Percentiles rank a stretch among this genome's conserved stretches.
phyloP scores from a whole-genome alignment of 2,797 vertebrate species.

The Apogon hyalosoma region DNA sequence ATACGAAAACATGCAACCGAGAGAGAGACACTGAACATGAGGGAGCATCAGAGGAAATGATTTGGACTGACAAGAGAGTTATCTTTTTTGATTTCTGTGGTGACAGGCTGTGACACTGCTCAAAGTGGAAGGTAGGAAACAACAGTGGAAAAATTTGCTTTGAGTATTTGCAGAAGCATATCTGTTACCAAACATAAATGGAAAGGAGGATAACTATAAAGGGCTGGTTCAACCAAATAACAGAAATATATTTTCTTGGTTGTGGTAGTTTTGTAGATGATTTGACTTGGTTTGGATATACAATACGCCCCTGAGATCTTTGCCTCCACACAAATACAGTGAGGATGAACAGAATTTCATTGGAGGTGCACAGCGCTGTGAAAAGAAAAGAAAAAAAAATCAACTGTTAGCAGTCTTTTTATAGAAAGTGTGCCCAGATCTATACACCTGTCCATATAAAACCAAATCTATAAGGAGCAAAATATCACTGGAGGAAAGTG shows the following conservation, averaged over 20 bases:
- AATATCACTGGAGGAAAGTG: too few species aligned
- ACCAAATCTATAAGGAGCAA: not conserved
- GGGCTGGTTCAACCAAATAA: conserved; percentile 11
- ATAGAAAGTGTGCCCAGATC: not conserved
- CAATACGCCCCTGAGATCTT: conserved; percentile 4
- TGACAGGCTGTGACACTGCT: conserved; percentile 71
- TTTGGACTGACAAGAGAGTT: conserved; percentile 75
- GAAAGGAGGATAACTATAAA: conserved; percentile 17
- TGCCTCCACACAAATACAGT: not conserved
- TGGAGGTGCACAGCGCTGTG: not conserved
- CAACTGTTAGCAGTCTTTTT: not conserved
- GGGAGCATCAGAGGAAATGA: conserved; percentile 69
- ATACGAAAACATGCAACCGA: conserved; percentile 47
- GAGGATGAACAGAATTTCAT: not conserved
- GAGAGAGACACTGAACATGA: conserved; percentile 63
- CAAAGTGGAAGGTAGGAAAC: conserved; percentile 56
- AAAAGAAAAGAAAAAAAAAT: not conserved
- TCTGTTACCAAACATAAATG: conserved; percentile 38
- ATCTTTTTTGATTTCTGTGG: conserved; percentile 62
- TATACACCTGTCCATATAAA: conserved; percentile 10
- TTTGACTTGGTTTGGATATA: conserved; percentile 1
- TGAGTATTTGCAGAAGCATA: conserved; percentile 40
- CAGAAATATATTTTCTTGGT: conserved; percentile 6
- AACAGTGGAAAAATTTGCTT: conserved; percentile 45
- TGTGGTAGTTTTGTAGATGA: not conserved